Base-by-base conservation (phyloP, 2,797 vertebrate species). In the Protonibea diacanthus region DNA sequence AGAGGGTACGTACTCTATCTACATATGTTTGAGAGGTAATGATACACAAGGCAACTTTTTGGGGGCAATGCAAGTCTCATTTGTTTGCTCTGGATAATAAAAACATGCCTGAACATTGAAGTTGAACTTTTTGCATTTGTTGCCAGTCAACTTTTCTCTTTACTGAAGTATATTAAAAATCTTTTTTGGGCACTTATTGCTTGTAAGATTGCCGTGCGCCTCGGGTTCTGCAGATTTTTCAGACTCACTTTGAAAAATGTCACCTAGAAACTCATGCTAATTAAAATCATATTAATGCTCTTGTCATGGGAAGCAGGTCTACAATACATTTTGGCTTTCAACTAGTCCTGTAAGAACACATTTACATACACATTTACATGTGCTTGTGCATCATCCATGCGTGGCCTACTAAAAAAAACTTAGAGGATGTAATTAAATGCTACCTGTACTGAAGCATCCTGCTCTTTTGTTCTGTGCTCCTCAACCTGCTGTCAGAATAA, bases 21-120 rank as follows among this genome's bases (percentile, higher is more conserved):
- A 62, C 15, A 75, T 55, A 38, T 82, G 23, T 58, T 53, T 60
- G 23, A 64, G 69, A 81, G 82, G 66, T 87, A 81, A 87, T 63
- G 68, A 82, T 45, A 77, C 67, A 70, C 83, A 88, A 77, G 84
- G 88, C 83, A 90, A 86, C 85, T 57, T 70, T 76, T 77, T 45
- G 65, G 44, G 33, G 59, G 69, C 59, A 60, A 69, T 76, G 62
- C 17, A 45, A 70, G 55, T 63, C 44, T 51, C 0, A 0, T 75
- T 44, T 33, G 33, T 73, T 55, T 40, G 12, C 55, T 49, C 40
- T n/a, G 33, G 57, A 62, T 59, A 51, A 67, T 56, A 61, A 57
- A 72, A 62, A 74, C 8, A 0, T 49, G 61, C 9, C 23, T 27
- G 29, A 59, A 74, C 58, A 78, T 20, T 13, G 67, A 13, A 4